Percentiles rank a stretch among this genome's conserved stretches.
phyloP scores from a whole-genome alignment of 2,797 vertebrate genomes.

The Thamnophis elegans region DNA sequence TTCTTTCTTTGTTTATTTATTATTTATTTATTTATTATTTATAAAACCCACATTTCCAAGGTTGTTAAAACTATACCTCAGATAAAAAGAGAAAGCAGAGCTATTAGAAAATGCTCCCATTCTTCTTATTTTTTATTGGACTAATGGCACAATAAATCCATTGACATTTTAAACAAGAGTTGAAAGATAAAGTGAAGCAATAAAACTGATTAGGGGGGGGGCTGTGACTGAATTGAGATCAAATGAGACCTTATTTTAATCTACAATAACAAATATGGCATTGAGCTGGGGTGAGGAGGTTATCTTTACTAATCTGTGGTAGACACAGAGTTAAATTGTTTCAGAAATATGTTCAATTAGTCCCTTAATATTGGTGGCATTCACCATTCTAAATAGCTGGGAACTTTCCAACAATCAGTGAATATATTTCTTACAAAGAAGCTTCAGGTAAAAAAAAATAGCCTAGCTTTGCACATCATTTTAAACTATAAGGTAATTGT shows the following conservation, averaged over 20 bases:
- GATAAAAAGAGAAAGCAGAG: background rate
- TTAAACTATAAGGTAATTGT: background rate
- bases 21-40: background rate
- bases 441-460: conserved; percentile 44
- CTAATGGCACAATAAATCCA: background rate
- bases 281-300: background rate
- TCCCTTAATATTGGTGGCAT: background rate
- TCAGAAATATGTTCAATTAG: background rate
- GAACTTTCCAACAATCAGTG: background rate
- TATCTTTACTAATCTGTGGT: background rate
- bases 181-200: background rate
- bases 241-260: background rate
- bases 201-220: background rate
- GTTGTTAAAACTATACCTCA: background rate
- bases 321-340: background rate
- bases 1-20: too few species aligned
- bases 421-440: conserved; percentile 47
- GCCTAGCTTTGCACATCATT: background rate
- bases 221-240: background rate
- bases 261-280: background rate
- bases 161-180: background rate
- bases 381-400: background rate
- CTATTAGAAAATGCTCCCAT: background rate
- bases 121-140: background rate
- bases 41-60: background rate